Evolutionary conservation across 2,113 vertebrate genomes (phyloP), one percentile per base, ranked within the genome.

Genomic region (Chamaea fasciata): DNA sequence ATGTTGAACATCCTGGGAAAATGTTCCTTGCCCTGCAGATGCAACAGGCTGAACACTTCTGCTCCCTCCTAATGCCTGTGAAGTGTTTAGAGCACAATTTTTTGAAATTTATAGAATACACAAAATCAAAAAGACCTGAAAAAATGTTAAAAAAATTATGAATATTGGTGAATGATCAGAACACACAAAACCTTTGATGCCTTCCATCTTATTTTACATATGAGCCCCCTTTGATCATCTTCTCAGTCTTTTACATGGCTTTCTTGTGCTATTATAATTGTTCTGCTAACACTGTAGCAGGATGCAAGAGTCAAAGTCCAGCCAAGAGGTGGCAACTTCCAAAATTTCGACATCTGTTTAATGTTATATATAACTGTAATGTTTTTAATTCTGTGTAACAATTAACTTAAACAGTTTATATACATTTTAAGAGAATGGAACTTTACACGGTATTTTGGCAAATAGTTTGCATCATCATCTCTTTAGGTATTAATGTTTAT

Each of bases 71-170:
- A 67, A 78, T 22, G 49, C 63, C 63, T 91, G 63, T 83, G 46
- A 85, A 84, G 63, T 80, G 56, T 94, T 97, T 96, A 92, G 67
- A 94, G 67, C 26, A 82, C 7, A 94, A 94, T 97, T 94, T 93
- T 83, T 97, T 97, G 92, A 96, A 98, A 97, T 96, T 97, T 97
- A 96, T 94, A 96, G 95, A 97, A 92, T 96, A 96, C 84, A 97
- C 84, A 96, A 95, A 97, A 97, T 96, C 90, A 97, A 97, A 98
- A 98, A 96, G 95, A 84, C 49, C 31, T 90, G 92, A 94, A 95
- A 95, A 97, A 97, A 49, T 69, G 71, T 92, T 96, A 90, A 97
- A 98, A 96, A 73, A 94, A 91, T 98, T 97, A 97, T 97, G 95
- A 97, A 96, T 96, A 87, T 79, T 95, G 88, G 91, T 47, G 81